Base-by-base conservation (phyloP, 1,140 invertebrate species). In the Eubasilissa regina region DNA sequence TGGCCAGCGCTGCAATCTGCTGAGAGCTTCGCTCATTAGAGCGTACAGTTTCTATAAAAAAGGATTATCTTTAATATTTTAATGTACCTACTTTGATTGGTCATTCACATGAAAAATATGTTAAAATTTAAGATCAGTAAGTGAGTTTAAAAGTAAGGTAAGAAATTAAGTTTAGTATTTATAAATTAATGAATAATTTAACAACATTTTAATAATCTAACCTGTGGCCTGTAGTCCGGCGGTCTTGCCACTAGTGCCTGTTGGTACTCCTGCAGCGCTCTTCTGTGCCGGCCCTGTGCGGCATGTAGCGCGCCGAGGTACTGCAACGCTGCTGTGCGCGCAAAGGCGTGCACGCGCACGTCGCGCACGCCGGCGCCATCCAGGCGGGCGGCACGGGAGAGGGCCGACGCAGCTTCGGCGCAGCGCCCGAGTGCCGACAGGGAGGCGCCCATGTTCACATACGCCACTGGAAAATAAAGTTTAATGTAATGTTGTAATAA, bases 361-460 rank as follows among this genome's bases (percentile, higher is more conserved):
- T 99, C 97, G 83, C 97, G 96, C 4, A 99, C 91, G 3, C 95
- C 94, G 1, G 93, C 92, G 0, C 96, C 96, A 83, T 98, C 96
- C 45, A 98, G 90, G 45, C 93, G 92, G 8, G 95, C 93, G 82
- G 96, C 97, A 68, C 95, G 91, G 25, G 93, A 89, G 64, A 98
- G 93, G 58, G 96, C 93, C 81, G 94, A 92, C 47, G 94, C 94
- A 11, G 97, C 97, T 85, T 98, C 96, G 62, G 94, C 91, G 81
- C 93, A 92, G 60, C 94, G 90, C 11, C 96, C 97, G 64, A 95
- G 90, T 9, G 95, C 92, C 81, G 95, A 94, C 80, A 97, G 90
- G 21, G 97, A 94, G 79, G 97, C 94, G 0, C 97, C 98, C 84
- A 98, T 91, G 86, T 98, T 99, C 77, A 99, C 93, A 89, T 99